These are phyloP conservation scores for Hemicrepidius hirtus DNA, from an alignment of 2,888 invertebrate species.

Conservation along the genomic window DNA sequence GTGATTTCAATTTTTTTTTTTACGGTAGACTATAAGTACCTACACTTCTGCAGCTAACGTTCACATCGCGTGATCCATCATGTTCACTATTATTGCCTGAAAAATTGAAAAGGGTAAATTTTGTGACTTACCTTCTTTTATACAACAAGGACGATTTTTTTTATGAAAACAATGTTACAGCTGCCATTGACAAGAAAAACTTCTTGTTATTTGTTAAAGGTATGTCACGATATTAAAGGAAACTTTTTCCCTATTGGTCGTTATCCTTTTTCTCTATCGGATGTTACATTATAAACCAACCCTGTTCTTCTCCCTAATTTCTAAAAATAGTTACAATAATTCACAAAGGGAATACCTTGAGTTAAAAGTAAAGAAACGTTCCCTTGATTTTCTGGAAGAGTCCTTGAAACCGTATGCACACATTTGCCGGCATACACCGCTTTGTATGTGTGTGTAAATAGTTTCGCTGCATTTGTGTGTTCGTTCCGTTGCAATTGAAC, in stretches of 20 bases:
- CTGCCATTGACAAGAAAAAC: slow-evolving; percentile 14
- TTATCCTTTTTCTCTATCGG: not conserved
- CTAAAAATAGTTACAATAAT: not conserved
- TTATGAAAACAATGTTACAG: slow-evolving; percentile 12
- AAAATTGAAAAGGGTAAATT: slow-evolving; percentile 9
- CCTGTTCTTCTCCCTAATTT: not conserved
- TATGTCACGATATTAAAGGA: not conserved
- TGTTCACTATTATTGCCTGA: not conserved
- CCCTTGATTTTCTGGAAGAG: slow-evolving; percentile 52
- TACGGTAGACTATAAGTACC: too few relatives aligned
- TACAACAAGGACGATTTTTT: slow-evolving; percentile 1
- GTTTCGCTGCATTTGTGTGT: slow-evolving; percentile 29
- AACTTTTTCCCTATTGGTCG: not conserved
- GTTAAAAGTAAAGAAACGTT: slow-evolving; percentile 16
- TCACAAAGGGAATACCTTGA: not conserved
- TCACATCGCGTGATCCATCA: not conserved
- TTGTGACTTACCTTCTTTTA: slow-evolving; percentile 3
- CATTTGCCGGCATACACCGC: slow-evolving; percentile 22
- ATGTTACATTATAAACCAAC: too few relatives aligned
- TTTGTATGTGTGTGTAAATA: slow-evolving; percentile 32
- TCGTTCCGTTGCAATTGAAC: slow-evolving; percentile 40
- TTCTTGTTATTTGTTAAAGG: slow-evolving; percentile 9
- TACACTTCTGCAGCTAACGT: not conserved
- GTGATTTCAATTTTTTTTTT: too few relatives aligned
- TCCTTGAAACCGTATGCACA: slow-evolving; percentile 68